Evolutionary conservation across 2,113 vertebrate genomes (phyloP), one percentile per base, ranked within the genome.

Genomic region (Paratilapia polleni): DNA sequence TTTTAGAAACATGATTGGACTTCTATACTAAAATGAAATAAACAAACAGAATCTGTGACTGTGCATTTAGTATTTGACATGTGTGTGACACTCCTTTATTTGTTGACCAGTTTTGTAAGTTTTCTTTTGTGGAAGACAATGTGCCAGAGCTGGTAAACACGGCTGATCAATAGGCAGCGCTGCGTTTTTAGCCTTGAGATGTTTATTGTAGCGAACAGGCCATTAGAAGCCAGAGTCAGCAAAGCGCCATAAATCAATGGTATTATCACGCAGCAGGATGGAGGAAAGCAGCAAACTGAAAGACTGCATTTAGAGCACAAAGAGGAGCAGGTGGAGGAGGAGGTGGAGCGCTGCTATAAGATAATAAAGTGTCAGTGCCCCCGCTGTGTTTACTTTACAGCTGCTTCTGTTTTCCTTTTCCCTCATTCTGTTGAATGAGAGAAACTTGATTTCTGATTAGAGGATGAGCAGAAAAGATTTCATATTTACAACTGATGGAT

Each of bases 191-290:
- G 63, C 41, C 81, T 17, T 79, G 77, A 83, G 77, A 64, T 61
- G 80, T 74, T 87, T 59, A 70, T 63, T 57, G 79, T 34, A 59
- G 75, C 38, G 17, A 43, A 8, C 10, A 12, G 28, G 59, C 73
- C 83, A 80, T 85, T 85, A 85, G 80, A 80, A 61, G 43, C 10
- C 22, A 34, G 70, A 78, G 78, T 28, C 58, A 64, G 62, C 41
- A 49, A 47, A 63, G 70, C 80, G 57, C 28, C 47, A 77, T 61
- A 78, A 77, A 88, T 83, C 83, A 68, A 52, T 86, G 74, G 26
- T 43, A 11, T 22, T 73, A 73, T 84, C 75, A 31, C 43, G 4
- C 79, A 34, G 62, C 82, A 61, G 64, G 63, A 60, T 24, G 47
- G 74, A 83, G 73, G 52, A 60, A 24, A 66, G 66, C 57, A 22